Conservation (phyloP, 2,113 vertebrate genomes). For the Scortum barcoo region DNA sequence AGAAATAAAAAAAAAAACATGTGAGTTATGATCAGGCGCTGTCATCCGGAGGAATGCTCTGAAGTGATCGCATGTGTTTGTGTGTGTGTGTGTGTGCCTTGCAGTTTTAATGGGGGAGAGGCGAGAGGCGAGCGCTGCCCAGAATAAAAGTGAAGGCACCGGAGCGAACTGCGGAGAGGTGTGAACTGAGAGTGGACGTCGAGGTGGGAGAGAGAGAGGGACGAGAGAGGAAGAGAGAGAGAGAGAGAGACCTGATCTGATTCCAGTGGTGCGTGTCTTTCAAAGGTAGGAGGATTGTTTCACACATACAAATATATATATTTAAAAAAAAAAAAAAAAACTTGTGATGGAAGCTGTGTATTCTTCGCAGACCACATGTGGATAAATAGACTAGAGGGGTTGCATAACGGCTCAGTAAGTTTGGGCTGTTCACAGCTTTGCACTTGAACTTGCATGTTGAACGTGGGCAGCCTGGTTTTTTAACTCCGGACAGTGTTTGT, state of each 20-base stretch:
- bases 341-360: conserved; percentile 18
- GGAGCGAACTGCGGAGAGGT: conserved; percentile 47
- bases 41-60: conserved; percentile 47
- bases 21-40: conserved; percentile 45
- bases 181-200: conserved; percentile 50
- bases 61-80: conserved; percentile 67
- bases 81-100: conserved; percentile 76
- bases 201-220: conserved; percentile 27
- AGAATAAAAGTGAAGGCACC: conserved; percentile 58
- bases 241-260: conserved; percentile 47
- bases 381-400: conserved; percentile 2
- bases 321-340: too few relatives aligned
- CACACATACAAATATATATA: background rate
- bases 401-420: conserved; percentile 51
- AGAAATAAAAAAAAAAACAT: too few relatives aligned
- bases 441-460: conserved; percentile 9
- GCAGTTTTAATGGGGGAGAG: conserved; percentile 68
- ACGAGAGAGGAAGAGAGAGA: conserved; percentile 17
- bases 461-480: background rate
- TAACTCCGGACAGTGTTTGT: background rate
- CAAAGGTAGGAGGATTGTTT: conserved; percentile 73
- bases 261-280: conserved; percentile 62
- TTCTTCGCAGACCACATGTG: conserved; percentile 43
- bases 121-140: conserved; percentile 51
- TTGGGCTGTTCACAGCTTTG: conserved; percentile 32